Conservation (phyloP, 2,888 invertebrate species). For the Neoaliturus tenellus region DNA sequence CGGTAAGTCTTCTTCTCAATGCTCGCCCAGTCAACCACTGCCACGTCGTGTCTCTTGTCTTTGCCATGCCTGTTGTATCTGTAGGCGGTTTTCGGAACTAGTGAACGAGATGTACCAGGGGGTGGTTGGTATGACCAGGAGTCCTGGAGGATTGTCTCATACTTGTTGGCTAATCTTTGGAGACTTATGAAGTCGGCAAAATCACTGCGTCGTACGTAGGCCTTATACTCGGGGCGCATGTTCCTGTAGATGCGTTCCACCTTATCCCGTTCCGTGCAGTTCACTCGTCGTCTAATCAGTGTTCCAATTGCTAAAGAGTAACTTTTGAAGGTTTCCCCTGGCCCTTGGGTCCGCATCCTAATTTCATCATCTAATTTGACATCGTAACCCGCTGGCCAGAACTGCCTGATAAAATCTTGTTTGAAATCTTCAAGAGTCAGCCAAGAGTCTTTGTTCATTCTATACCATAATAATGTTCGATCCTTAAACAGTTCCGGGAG, state of each 20-base stretch:
- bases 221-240: neutral
- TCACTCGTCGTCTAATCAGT: neutral
- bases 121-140: neutral
- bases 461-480: slow-evolving; percentile 9
- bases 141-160: neutral
- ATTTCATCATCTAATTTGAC: neutral
- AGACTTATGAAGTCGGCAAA: neutral
- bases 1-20: neutral
- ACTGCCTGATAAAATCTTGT: neutral
- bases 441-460: neutral
- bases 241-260: neutral
- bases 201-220: neutral
- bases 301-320: neutral
- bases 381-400: slow-evolving; percentile 8
- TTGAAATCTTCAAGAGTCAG: neutral
- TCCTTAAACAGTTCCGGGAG: slow-evolving; percentile 4
- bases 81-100: neutral
- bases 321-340: neutral
- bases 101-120: neutral
- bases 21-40: neutral
- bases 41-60: neutral
- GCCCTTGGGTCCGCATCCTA: neutral
- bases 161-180: neutral
- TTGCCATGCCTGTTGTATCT: neutral
- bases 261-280: neutral